A percentile compares a stretch with the other conserved stretches of the same genome.
phyloP scores from a whole-genome alignment of 2,888 invertebrate genomes.

The Scaptomyza parva region DNA sequence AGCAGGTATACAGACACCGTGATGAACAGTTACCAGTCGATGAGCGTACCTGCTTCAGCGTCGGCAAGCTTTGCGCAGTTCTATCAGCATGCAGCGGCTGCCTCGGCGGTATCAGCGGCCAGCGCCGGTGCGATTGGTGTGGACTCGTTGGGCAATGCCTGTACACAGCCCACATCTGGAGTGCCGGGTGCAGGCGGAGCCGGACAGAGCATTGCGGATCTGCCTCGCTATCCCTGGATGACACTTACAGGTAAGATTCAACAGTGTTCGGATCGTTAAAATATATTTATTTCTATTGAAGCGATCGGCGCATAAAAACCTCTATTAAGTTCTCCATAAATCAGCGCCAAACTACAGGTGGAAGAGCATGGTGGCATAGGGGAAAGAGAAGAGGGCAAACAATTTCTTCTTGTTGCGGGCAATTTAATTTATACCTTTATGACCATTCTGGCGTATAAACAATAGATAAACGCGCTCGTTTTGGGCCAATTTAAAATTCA shows the following conservation, averaged over 20 bases:
- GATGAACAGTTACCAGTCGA: constrained; percentile 85
- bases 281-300: constrained; percentile 36
- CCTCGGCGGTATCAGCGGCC: constrained; percentile 89
- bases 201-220: constrained; percentile 95
- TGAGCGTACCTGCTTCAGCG: constrained; percentile 85
- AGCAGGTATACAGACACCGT: constrained; percentile 85
- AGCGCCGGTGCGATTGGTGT: constrained; percentile 90
- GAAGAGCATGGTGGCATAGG: neutral
- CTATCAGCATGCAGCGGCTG: constrained; percentile 92
- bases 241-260: constrained; percentile 93
- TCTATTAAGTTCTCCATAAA: constrained; percentile 60
- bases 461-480: constrained; percentile 77
- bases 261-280: neutral
- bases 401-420: constrained; percentile 25
- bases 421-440: constrained; percentile 76
- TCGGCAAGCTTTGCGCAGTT: constrained; percentile 90
- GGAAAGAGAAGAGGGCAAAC: neutral
- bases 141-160: constrained; percentile 92
- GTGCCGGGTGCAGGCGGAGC: constrained; percentile 86
- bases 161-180: constrained; percentile 89
- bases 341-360: constrained; percentile 44
- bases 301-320: constrained; percentile 39
- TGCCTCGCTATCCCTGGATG: constrained; percentile 98
- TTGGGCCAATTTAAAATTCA: constrained; percentile 67
- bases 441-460: constrained; percentile 72